phyloP scores from a whole-genome alignment of 2,113 vertebrate genomes.

The Lagopus leucura region DNA sequence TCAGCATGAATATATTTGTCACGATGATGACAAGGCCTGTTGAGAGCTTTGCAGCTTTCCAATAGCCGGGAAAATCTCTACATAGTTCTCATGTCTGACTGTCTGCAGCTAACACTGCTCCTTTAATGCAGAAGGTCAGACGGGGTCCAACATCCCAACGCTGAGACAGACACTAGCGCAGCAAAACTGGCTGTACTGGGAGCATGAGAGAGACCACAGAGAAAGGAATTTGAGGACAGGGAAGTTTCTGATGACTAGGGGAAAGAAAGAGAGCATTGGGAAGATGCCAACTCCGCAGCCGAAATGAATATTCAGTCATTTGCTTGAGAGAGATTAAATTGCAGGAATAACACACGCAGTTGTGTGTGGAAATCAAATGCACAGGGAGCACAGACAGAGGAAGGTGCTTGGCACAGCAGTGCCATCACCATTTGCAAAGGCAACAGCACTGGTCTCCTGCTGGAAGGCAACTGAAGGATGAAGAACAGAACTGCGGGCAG shows the following conservation, averaged over 20 bases:
- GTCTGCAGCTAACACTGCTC: constrained; percentile 56
- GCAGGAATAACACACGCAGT: constrained; percentile 36
- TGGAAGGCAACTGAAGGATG: neutral
- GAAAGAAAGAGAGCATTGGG: constrained; percentile 41
- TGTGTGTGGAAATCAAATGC: neutral
- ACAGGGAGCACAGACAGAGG: neutral
- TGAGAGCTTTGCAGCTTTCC: constrained; percentile 22
- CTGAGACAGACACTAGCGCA: constrained; percentile 55
- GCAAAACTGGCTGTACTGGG: constrained; percentile 46
- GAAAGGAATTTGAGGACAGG: constrained; percentile 58
- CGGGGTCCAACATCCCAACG: neutral
- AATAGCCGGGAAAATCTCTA: constrained; percentile 13
- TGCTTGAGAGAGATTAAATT: constrained; percentile 37
- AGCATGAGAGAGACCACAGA: constrained; percentile 54
- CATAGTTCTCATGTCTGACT: constrained; percentile 48
- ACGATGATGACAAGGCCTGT: neutral
- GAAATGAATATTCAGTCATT: constrained; percentile 38
- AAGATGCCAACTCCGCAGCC: constrained; percentile 46
- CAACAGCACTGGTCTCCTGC: neutral
- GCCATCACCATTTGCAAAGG: neutral
- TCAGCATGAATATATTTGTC: neutral
- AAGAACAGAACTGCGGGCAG: neutral
- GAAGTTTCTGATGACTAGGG: constrained; percentile 53
- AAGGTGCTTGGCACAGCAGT: constrained; percentile 22
- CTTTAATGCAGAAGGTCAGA: constrained; percentile 52